Evolutionary conservation across 2,113 vertebrate genomes (phyloP).

Genomic region (Caracal caracal): DNA sequence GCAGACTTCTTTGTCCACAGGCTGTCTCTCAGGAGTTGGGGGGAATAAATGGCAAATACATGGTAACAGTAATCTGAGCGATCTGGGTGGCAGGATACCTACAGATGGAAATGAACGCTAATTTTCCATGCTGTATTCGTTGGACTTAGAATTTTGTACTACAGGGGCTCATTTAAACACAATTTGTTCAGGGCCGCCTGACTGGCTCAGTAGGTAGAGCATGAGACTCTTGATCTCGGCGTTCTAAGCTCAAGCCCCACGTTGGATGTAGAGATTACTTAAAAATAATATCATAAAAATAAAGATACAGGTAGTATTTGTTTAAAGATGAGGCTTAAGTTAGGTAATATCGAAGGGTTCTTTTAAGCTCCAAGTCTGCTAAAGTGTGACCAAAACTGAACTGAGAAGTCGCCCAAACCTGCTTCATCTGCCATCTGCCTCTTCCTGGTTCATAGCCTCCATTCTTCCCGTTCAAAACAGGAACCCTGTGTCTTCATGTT

Average conservation of each 20-base stretch:
- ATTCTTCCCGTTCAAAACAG: not conserved
- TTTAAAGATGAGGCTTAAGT: not conserved
- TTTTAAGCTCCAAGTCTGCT: not conserved
- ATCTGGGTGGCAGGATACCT: not conserved
- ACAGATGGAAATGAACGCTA: not conserved
- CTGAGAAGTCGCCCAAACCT: not conserved
- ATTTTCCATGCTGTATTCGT: not conserved
- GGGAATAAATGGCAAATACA: not conserved
- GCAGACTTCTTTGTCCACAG: not conserved
- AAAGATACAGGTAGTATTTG: not conserved
- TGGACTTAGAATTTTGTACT: not conserved
- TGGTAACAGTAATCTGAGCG: not conserved
- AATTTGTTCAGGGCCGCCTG: not conserved
- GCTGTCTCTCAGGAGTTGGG: not conserved
- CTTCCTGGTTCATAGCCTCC: not conserved
- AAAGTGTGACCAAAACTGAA: not conserved
- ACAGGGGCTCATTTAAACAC: not conserved
- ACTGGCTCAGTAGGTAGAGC: not conserved
- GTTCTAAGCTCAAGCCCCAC: not conserved
- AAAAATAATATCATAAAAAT: too few relatives aligned
- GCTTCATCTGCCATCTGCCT: not conserved
- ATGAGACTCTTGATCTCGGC: not conserved
- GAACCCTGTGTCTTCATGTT: not conserved
- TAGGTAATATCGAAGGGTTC: not conserved
- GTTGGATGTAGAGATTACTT: not conserved